Evolutionary conservation across 1,140 invertebrate genomes (phyloP).

Genomic region (Platyura marginata): DNA sequence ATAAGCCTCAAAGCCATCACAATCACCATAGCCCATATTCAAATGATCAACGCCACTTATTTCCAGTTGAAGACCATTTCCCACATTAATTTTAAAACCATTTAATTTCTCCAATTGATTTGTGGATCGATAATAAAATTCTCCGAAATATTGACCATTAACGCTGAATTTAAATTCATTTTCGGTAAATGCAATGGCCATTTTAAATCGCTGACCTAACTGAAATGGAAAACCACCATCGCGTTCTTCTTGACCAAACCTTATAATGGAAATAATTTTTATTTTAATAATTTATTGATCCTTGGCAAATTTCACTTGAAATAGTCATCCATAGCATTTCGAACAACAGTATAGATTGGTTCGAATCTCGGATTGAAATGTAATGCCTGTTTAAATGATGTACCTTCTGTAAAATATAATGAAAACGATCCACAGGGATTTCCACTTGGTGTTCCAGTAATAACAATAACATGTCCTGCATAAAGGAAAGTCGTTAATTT

Average conservation of each 20-base stretch:
- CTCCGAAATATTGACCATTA: slow-evolving; percentile 19
- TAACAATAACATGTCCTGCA: slow-evolving; percentile 17
- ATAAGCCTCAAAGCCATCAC: slow-evolving; percentile 17
- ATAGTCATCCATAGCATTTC: slow-evolving; percentile 19
- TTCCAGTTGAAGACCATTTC: slow-evolving; percentile 17
- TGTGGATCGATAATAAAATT: slow-evolving; percentile 15
- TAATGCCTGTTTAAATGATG: slow-evolving; percentile 18
- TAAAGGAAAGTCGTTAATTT: background rate
- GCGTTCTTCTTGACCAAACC: slow-evolving; percentile 20
- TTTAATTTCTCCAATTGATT: slow-evolving; percentile 16
- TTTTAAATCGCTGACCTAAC: slow-evolving; percentile 21
- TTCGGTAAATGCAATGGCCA: slow-evolving; percentile 21
- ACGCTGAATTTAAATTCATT: slow-evolving; percentile 20
- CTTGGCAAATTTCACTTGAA: slow-evolving; percentile 11
- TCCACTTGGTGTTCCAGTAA: slow-evolving; percentile 20
- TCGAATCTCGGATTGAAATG: slow-evolving; percentile 22
- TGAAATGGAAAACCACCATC: slow-evolving; percentile 20
- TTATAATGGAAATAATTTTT: no score
- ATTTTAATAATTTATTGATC: no score
- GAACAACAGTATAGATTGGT: slow-evolving; percentile 14
- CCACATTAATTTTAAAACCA: slow-evolving; percentile 17
- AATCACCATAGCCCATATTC: slow-evolving; percentile 16
- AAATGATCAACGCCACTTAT: slow-evolving; percentile 21
- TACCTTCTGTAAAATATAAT: slow-evolving; percentile 18
- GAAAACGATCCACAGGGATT: slow-evolving; percentile 21